Base-by-base conservation (phyloP, 2,888 invertebrate genomes). In the Oxycera nigricornis region DNA sequence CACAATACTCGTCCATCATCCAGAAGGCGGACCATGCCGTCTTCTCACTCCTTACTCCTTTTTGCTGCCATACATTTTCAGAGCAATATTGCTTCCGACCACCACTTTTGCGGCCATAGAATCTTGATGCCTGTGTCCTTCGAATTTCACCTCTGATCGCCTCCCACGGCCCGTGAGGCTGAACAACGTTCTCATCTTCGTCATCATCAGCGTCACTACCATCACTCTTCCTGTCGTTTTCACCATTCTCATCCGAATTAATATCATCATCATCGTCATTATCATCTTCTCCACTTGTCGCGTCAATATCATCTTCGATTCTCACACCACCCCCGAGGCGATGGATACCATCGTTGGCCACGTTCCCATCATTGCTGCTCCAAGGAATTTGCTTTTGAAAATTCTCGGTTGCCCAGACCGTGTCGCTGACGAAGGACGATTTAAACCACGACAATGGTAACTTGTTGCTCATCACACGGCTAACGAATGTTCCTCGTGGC, bases 1-100 rank as follows among this genome's bases (percentile, higher is more conserved):
- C 79, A 70, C 82, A 82, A 76, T 78, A 78, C 75, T 82, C 81
- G 75, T 82, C 81, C 46, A 81, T 59, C 76, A 81, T 79, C 82
- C 82, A 82, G 68, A 80, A 79, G 72, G 76, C 77, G 35, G 26
- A 46, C 24, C 68, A 55, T 61, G 76, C 75, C 67, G 73, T 76
- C 73, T 75, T 77, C 39, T 72, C 74, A 41, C 76, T 62, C 31
- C 14, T 28, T 24, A 20, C 30, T 72, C 78, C 30, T 17, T 50
- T 46, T 11, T 61, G 39, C 9, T 11, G 30, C 75, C 75, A 77
- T 39, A 67, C 74, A 61, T 77, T 77, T 30, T 74, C 72, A 35
- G 30, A 26, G 30, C 77, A 77, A 55, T 17, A 35, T 31, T 70
- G 52, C 35, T 22, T 70, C 22, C 22, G 30, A n/a, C 24, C 41